Percentiles rank a stretch among this genome's conserved stretches.
These are phyloP conservation scores for Panagrolaimus sp. DNA, from an alignment of 1,140 invertebrate species.

Conservation along the genomic window DNA sequence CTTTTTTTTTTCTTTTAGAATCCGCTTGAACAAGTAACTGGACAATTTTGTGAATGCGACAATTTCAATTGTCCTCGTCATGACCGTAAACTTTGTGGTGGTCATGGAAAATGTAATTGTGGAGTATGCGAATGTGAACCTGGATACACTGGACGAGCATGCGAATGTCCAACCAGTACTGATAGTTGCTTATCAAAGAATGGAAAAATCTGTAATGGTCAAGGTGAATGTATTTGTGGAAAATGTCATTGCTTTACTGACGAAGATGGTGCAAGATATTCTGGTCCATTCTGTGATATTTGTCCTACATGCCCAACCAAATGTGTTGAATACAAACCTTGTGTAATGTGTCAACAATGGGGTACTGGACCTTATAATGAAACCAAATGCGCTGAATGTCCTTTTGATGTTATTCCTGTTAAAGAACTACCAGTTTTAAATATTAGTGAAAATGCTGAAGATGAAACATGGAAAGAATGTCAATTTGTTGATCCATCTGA, in stretches of 20 bases:
- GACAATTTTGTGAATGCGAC: conserved; percentile 62
- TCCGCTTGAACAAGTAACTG: conserved; percentile 57
- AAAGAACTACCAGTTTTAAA: conserved; percentile 62
- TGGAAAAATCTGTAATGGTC: conserved; percentile 67
- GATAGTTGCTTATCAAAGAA: conserved; percentile 71
- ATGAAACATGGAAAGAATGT: conserved; percentile 50
- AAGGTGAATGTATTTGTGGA: conserved; percentile 77
- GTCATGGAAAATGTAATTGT: conserved; percentile 66
- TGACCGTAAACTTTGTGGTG: conserved; percentile 60
- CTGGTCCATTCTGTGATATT: conserved; percentile 73
- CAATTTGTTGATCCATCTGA: conserved; percentile 58
- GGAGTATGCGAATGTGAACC: conserved; percentile 62
- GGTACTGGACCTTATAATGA: conserved; percentile 70
- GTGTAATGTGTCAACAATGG: conserved; percentile 87
- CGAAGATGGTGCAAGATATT: conserved; percentile 65
- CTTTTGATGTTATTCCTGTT: conserved; percentile 54
- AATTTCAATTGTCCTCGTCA: conserved; percentile 61
- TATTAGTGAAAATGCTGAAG: conserved; percentile 50
- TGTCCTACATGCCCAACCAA: conserved; percentile 81
- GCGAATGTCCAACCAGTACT: conserved; percentile 71
- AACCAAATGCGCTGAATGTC: conserved; percentile 62
- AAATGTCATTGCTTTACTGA: conserved; percentile 72
- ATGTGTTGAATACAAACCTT: conserved; percentile 79
- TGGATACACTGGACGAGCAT: conserved; percentile 63
- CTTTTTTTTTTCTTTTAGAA: conserved; percentile 50